Base-by-base conservation (phyloP, 92 coral and sea anemone genomes). In the Blastomussa wellsi region DNA sequence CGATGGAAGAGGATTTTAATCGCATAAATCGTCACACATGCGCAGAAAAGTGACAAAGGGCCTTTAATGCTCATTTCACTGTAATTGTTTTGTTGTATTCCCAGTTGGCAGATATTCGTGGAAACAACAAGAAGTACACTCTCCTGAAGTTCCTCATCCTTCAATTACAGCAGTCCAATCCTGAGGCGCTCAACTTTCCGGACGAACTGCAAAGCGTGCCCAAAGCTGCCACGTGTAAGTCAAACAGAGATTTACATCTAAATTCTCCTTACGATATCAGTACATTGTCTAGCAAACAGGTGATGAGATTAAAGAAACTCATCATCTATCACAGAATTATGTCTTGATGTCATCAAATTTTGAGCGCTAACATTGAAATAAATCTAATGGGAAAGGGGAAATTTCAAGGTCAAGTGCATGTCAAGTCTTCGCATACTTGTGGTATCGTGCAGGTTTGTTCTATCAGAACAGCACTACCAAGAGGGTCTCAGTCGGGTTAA, bases 31-130 rank as follows among this genome's bases (percentile, higher is more conserved):
- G n/a, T n/a, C n/a, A n/a, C n/a, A n/a, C n/a, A n/a, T n/a, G n/a
- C n/a, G n/a, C n/a, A n/a, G n/a, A n/a, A n/a, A n/a, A n/a, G n/a
- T n/a, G n/a, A n/a, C n/a, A n/a, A n/a, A n/a, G n/a, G n/a, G n/a
- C n/a, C n/a, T n/a, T n/a, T n/a, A n/a, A n/a, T n/a, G n/a, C n/a
- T n/a, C n/a, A n/a, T n/a, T n/a, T n/a, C n/a, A n/a, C n/a, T 36
- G 22, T 12, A 19, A 2, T 28, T 1, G 1, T 57, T 57, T 66
- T 67, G 15, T 65, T 10, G 15, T 29, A 37, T 82, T 71, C 42
- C n/a, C 81, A 96, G 98, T 80, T 96, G 82, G 93, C 94, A 22
- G 98, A 96, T 68, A 92, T 95, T 59, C 95, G 98, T 14, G 98
- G 98, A 5, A 88, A 86, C 28, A 89, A 89, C 79, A 96, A 91